Evolutionary conservation across 1,140 invertebrate genomes (phyloP).

Genomic region (Eciton burchellii): DNA sequence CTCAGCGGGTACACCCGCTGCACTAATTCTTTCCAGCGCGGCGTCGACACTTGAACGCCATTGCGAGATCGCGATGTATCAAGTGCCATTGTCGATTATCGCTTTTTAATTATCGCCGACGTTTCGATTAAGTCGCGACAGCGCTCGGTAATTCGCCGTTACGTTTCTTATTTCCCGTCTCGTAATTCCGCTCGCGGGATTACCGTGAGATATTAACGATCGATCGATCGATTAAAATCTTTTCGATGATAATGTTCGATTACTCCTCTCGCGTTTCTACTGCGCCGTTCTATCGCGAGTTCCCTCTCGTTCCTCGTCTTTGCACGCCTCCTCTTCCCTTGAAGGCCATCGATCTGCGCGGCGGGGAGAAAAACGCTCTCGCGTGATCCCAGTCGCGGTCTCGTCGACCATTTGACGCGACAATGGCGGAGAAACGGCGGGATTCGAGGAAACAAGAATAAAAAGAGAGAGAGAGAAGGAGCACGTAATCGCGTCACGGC

Average conservation of each 20-base stretch:
- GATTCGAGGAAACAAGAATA: not conserved
- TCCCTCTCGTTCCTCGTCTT: not conserved
- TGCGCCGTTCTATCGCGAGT: not conserved
- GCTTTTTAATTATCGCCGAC: not conserved
- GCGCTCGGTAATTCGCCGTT: too few species aligned
- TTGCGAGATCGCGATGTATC: not conserved
- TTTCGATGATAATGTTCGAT: too few species aligned
- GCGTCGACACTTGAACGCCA: constrained; percentile 51
- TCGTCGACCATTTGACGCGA: constrained; percentile 30
- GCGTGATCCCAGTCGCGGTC: constrained; percentile 10
- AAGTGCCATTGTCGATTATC: constrained; percentile 54
- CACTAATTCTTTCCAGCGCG: constrained; percentile 68
- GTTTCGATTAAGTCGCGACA: too few species aligned
- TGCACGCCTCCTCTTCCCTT: not conserved
- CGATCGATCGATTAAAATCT: too few species aligned
- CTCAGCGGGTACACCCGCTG: constrained; percentile 4
- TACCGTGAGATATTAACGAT: too few species aligned
- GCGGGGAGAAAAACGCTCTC: not conserved
- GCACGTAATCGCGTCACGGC: constrained; percentile 23
- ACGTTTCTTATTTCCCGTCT: too few species aligned
- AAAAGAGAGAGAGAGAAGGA: too few species aligned
- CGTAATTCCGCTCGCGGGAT: too few species aligned
- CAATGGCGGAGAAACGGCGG: not conserved
- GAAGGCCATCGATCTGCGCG: not conserved
- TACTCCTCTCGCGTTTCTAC: too few species aligned